Evolutionary conservation across 2,888 invertebrate species (phyloP).

Genomic region (Mesorhabditis sp.): DNA sequence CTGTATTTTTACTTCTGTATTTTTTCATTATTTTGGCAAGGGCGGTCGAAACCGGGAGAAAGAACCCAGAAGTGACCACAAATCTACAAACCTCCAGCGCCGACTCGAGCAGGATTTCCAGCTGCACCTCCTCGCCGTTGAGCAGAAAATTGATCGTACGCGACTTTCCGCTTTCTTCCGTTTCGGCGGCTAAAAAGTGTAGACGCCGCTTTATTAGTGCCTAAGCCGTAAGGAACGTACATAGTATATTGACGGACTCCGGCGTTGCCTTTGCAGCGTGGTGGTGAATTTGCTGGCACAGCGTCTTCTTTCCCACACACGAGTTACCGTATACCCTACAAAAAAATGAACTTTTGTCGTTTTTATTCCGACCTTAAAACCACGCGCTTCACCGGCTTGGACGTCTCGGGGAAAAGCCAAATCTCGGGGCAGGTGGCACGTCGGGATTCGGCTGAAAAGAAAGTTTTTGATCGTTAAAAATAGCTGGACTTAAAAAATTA

Average conservation of each 20-base stretch:
- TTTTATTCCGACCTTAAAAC: slow-evolving; percentile 16
- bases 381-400: slow-evolving; percentile 19
- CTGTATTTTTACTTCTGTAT: background rate
- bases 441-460: slow-evolving; percentile 24
- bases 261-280: slow-evolving; percentile 36
- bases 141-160: slow-evolving; percentile 34
- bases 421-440: slow-evolving; percentile 56
- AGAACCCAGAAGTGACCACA: slow-evolving; percentile 11
- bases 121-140: slow-evolving; percentile 47
- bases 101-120: slow-evolving; percentile 51
- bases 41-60: background rate
- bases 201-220: slow-evolving; percentile 17
- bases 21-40: background rate
- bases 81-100: slow-evolving; percentile 33
- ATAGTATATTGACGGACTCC: slow-evolving; percentile 8
- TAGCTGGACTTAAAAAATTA: background rate
- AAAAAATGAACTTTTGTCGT: background rate
- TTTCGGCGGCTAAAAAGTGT: background rate
- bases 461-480: background rate
- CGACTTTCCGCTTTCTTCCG: slow-evolving; percentile 10
- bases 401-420: slow-evolving; percentile 40
- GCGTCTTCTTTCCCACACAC: slow-evolving; percentile 45
- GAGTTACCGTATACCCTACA: slow-evolving; percentile 43
- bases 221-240: background rate
- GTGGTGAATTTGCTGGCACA: slow-evolving; percentile 37